phyloP scores from a whole-genome alignment of 2,888 invertebrate genomes.

The Acanthosepion lycidas region DNA sequence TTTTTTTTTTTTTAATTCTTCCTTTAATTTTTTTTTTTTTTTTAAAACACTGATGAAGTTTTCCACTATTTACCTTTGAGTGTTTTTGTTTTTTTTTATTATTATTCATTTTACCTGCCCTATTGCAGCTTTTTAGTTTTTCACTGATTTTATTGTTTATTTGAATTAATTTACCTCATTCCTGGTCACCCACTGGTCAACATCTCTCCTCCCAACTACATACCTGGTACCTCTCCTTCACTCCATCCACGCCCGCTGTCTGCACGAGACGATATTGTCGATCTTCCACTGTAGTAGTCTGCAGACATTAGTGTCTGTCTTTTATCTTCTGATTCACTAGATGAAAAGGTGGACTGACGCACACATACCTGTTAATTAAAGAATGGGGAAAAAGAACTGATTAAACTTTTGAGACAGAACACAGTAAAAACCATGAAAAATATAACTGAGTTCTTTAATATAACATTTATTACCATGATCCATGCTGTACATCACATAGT shows the following conservation, averaged over 20 bases:
- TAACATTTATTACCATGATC: neutral
- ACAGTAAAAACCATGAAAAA: conserved; percentile 2
- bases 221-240: conserved; percentile 23
- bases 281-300: neutral
- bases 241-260: conserved; percentile 33
- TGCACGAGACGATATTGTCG: neutral
- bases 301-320: conserved; percentile 22
- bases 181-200: conserved; percentile 23
- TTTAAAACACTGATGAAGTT: neutral
- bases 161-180: neutral
- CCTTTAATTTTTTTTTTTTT: neutral
- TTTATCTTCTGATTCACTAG: conserved; percentile 33
- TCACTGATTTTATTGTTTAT: neutral
- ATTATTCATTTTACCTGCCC: neutral
- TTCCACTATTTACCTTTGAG: neutral
- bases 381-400: neutral
- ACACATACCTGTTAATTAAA: conserved; percentile 33
- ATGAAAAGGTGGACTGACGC: conserved; percentile 33
- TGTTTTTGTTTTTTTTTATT: neutral
- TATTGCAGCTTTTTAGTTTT: neutral
- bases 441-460: neutral
- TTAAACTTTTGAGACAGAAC: neutral
- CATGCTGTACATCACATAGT: neutral
- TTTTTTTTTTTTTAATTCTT: neutral
- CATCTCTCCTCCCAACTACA: neutral